A percentile compares a stretch with the other conserved stretches of the same genome.
Evolutionary conservation across 1,140 invertebrate genomes (phyloP).

Genomic region (Brachionus plicatilis): DNA sequence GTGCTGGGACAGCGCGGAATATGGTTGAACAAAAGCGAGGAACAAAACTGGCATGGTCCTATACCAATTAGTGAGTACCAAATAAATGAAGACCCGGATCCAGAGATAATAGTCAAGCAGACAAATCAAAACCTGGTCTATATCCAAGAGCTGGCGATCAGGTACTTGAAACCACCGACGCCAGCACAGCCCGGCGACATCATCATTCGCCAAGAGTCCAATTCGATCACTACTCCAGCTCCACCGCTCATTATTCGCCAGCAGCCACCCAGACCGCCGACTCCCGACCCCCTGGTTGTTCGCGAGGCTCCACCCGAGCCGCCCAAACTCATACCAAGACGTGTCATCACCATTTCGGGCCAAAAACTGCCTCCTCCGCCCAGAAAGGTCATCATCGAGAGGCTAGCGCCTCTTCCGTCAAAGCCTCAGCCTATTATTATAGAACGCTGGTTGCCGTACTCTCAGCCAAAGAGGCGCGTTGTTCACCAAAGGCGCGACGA

Average conservation of each 20-base stretch:
- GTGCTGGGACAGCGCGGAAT: conserved; percentile 33
- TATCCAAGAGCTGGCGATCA: conserved; percentile 34
- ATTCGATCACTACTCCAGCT: not conserved
- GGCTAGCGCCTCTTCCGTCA: conserved; percentile 25
- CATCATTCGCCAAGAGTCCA: conserved; percentile 12
- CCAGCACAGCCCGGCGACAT: conserved; percentile 38
- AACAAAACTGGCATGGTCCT: not conserved
- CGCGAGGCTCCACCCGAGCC: conserved; percentile 34
- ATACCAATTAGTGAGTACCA: conserved; percentile 3
- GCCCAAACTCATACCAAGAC: not conserved
- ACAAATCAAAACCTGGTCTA: conserved; percentile 2
- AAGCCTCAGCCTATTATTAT: conserved; percentile 38
- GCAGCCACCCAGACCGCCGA: conserved; percentile 19
- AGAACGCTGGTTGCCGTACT: conserved; percentile 41
- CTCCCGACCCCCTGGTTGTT: conserved; percentile 37
- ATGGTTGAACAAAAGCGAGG: conserved; percentile 27
- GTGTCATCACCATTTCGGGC: not conserved
- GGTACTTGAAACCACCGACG: conserved; percentile 39
- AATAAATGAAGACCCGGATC: conserved; percentile 34
- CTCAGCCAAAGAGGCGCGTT: conserved; percentile 17
- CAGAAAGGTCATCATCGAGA: conserved; percentile 39
- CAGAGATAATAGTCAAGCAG: conserved; percentile 13
- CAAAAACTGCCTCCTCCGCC: conserved; percentile 30
- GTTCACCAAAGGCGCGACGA: not conserved
- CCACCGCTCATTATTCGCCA: conserved; percentile 40